These are phyloP conservation scores for Cybosia mesomella DNA, from an alignment of 2,888 invertebrate species.

Conservation along the genomic window DNA sequence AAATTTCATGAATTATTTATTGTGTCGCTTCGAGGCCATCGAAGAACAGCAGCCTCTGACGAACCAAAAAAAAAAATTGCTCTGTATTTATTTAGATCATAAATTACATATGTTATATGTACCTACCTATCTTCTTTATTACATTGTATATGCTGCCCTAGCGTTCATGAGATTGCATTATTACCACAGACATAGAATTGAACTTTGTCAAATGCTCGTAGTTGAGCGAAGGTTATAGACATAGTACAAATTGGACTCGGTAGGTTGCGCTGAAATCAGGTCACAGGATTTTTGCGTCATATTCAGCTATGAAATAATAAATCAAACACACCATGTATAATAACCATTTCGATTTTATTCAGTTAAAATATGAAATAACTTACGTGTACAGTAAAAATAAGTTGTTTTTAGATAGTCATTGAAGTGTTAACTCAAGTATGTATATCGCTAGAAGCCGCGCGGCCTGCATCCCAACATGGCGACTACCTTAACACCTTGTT, in stretches of 20 bases:
- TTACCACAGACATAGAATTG: no score
- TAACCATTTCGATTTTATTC: constrained; percentile 87
- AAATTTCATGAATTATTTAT: no score
- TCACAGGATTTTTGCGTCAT: background rate
- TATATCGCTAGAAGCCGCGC: constrained; percentile 72
- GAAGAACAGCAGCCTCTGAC: no score
- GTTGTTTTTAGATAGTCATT: constrained; percentile 82
- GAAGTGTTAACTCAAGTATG: constrained; percentile 72
- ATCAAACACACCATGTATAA: constrained; percentile 70
- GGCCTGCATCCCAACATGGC: constrained; percentile 63
- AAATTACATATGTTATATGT: no score
- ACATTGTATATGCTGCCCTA: no score
- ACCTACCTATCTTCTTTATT: no score
- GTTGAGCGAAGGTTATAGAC: no score
- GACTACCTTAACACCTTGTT: constrained; percentile 72
- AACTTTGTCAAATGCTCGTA: no score
- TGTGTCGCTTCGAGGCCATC: no score
- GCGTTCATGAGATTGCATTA: no score
- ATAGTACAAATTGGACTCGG: background rate
- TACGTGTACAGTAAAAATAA: constrained; percentile 87
- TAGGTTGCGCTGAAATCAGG: background rate
- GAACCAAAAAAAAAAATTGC: no score
- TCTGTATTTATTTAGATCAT: no score
- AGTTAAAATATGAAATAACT: constrained; percentile 87
- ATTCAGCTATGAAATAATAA: constrained; percentile 20